Evolutionary conservation across 2,888 invertebrate species (phyloP), one percentile per base, ranked within the genome.

Genomic region (Dryococelus australis): DNA sequence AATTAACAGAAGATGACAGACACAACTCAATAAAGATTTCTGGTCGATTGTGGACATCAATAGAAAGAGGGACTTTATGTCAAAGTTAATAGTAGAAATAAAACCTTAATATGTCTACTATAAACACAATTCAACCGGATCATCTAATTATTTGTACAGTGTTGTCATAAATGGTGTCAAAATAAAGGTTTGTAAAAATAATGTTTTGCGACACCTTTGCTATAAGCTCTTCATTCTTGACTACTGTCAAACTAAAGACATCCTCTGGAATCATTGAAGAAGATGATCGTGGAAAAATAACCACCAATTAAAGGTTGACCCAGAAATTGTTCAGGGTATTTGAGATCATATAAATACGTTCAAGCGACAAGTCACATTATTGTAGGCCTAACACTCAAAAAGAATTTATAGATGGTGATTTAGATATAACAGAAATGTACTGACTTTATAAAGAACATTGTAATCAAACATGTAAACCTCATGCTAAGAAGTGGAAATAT

Each of bases 191-290:
- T 65, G 65, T 16, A 65, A 65, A 65, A 65, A 35, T 2, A 65
- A 65, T 65, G 65, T 65, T 65, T 24, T 65, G 65, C n/a, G 65
- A 65, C 65, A 65, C 65, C 13, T 65, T 65, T 65, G 65, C 65
- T 24, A 65, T 65, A 65, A 65, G 65, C 24, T 65, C 65, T 65
- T n/a, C n/a, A n/a, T 65, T 65, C 65, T 65, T 65, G 20, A 65
- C 65, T 65, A 10, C 65, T 65, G 65, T 65, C 20, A 65, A 65
- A 65, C 65, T 65, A 8, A 65, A 65, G 65, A 65, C 6, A 24
- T 65, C 65, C 65, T 65, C 65, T 65, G 65, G 65, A 65, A 20
- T 65, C 13, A 65, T 65, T 20, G 6, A 65, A 65, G 65, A 65
- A 10, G 65, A 65, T 65, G 0, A 24, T 65, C 24, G 65, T 65